Evolutionary conservation across 1,140 invertebrate species (phyloP).

Genomic region (Theocolax elegans): DNA sequence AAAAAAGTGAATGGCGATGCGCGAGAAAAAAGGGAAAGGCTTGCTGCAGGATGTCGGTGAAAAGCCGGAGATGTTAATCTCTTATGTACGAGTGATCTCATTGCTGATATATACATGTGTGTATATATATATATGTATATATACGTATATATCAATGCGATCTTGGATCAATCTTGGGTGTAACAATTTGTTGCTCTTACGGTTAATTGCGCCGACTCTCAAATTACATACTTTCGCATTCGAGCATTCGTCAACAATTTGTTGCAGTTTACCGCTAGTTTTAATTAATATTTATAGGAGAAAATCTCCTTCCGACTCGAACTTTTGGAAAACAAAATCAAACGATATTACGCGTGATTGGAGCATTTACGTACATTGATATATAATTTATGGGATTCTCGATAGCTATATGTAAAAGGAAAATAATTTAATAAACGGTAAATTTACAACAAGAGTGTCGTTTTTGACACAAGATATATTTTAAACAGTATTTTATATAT

Average conservation of each 20-base stretch:
- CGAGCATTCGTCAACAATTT: background rate
- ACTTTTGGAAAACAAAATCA: no score
- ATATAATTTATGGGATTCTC: no score
- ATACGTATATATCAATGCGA: no score
- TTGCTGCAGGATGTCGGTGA: slow-evolving; percentile 29
- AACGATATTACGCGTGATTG: no score
- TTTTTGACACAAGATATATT: no score
- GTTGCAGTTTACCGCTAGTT: background rate
- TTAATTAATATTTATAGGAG: slow-evolving; percentile 10
- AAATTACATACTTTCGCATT: slow-evolving; percentile 22
- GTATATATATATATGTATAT: no score
- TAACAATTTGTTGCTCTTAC: slow-evolving; percentile 17
- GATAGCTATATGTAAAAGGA: no score
- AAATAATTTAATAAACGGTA: no score
- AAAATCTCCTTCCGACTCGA: background rate
- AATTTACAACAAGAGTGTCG: no score
- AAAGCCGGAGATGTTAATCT: slow-evolving; percentile 36
- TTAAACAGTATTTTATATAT: no score
- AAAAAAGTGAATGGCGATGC: slow-evolving; percentile 24
- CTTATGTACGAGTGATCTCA: slow-evolving; percentile 2
- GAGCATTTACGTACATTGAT: no score
- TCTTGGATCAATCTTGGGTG: no score
- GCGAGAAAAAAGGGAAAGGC: slow-evolving; percentile 13
- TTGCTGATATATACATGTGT: slow-evolving; percentile 29
- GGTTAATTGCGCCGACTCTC: background rate